These are phyloP conservation scores for Procambarus virginalis DNA, from an alignment of 1,140 invertebrate genomes.

Conservation along the genomic window DNA sequence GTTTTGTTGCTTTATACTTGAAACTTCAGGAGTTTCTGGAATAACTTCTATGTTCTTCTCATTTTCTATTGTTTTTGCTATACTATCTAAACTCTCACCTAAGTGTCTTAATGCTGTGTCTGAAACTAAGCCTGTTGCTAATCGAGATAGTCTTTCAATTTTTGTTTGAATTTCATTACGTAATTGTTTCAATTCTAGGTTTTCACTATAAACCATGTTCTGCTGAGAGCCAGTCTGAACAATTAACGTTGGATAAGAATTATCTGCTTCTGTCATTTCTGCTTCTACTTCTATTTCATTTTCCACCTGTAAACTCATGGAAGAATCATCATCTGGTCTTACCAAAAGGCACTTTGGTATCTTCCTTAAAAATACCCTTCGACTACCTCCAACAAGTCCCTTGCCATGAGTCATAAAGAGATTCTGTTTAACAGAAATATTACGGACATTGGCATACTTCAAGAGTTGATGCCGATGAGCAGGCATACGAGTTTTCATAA, in stretches of 20 bases:
- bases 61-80: not conserved
- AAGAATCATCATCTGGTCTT: not conserved
- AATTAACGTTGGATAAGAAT: not conserved
- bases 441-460: slow-evolving; percentile 40
- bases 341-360: slow-evolving; percentile 2
- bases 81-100: slow-evolving; percentile 22
- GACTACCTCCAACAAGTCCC: not conserved
- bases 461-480: slow-evolving; percentile 47
- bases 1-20: slow-evolving; percentile 7
- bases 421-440: slow-evolving; percentile 36
- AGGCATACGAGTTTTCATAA: slow-evolving; percentile 34
- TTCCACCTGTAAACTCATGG: slow-evolving; percentile 30
- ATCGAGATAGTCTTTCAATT: slow-evolving; percentile 20
- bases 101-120: slow-evolving; percentile 22
- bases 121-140: slow-evolving; percentile 18
- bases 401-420: slow-evolving; percentile 11
- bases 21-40: slow-evolving; percentile 9
- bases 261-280: slow-evolving; percentile 1
- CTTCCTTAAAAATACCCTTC: not conserved
- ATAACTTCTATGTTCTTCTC: slow-evolving; percentile 31
- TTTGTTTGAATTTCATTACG: slow-evolving; percentile 16
- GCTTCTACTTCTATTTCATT: slow-evolving; percentile 43
- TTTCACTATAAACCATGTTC: not conserved
- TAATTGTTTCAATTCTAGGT: not conserved
- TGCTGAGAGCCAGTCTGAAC: not conserved